Percentiles rank a stretch among this genome's conserved stretches.
Evolutionary conservation across 1,140 invertebrate genomes (phyloP).

Genomic region (Drosophila pandora): DNA sequence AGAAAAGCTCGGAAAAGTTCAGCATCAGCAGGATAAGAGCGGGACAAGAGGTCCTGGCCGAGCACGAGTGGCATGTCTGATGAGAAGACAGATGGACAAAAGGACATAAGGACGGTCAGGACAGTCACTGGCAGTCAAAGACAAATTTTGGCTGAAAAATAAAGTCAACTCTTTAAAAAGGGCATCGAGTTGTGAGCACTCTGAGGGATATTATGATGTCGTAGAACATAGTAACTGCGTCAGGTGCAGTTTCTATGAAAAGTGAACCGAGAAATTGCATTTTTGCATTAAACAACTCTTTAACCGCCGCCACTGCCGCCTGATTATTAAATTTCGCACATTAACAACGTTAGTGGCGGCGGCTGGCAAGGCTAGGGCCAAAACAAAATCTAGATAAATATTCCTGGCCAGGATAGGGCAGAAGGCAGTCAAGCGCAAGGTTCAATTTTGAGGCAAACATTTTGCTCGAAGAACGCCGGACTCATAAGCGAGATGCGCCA

Average conservation of each 20-base stretch:
- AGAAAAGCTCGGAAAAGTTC: conserved; percentile 44
- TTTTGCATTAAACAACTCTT: conserved; percentile 76
- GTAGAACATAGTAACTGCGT: too few relatives aligned
- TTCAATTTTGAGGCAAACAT: conserved; percentile 77
- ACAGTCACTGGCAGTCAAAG: conserved; percentile 69
- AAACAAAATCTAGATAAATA: conserved; percentile 82
- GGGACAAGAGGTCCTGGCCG: conserved; percentile 17
- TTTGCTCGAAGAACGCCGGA: conserved; percentile 15
- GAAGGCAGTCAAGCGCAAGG: conserved; percentile 66
- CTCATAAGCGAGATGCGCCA: conserved; percentile 66
- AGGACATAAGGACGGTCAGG: conserved; percentile 11
- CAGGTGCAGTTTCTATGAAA: neutral
- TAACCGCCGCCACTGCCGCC: conserved; percentile 51
- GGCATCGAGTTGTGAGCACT: neutral
- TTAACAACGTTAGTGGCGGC: conserved; percentile 61
- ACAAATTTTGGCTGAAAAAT: conserved; percentile 52
- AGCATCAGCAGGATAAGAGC: conserved; percentile 44
- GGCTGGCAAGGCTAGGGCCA: conserved; percentile 18
- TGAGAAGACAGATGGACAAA: conserved; percentile 22
- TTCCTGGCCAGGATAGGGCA: conserved; percentile 54
- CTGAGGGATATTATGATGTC: neutral
- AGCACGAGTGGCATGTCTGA: conserved; percentile 34
- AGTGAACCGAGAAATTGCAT: conserved; percentile 51
- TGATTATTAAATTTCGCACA: conserved; percentile 81
- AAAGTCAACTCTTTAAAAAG: conserved; percentile 55